Evolutionary conservation across 2,888 invertebrate genomes (phyloP).

Genomic region (Thymelicus acteon): DNA sequence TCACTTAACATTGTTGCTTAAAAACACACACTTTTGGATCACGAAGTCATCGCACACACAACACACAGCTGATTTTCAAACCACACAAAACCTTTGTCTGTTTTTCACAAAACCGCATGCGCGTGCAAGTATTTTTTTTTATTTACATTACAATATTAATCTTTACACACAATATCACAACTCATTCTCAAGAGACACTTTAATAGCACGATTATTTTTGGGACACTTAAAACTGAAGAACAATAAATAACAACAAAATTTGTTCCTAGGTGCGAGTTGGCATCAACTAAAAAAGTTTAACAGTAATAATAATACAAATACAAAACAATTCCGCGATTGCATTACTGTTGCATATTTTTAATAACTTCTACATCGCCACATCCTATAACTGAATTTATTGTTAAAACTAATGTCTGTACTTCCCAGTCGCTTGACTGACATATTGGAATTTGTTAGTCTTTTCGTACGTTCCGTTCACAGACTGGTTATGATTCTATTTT

Average conservation of each 20-base stretch:
- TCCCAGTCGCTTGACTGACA: constrained; percentile 65
- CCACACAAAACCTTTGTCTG: constrained; percentile 86
- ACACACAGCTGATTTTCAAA: constrained; percentile 85
- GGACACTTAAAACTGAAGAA: constrained; percentile 56
- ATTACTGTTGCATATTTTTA: constrained; percentile 54
- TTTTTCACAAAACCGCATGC: constrained; percentile 84
- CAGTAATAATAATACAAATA: constrained; percentile 46
- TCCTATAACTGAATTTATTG: constrained; percentile 56
- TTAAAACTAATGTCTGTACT: constrained; percentile 59
- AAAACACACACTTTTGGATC: constrained; percentile 76
- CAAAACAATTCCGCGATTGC: constrained; percentile 48
- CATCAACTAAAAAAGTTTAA: constrained; percentile 48
- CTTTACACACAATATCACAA: constrained; percentile 56
- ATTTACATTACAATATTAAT: constrained; percentile 79
- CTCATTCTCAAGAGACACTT: constrained; percentile 48
- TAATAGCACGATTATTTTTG: constrained; percentile 54
- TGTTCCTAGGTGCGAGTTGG: constrained; percentile 51
- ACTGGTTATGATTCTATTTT: constrained; percentile 3
- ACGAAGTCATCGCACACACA: constrained; percentile 85
- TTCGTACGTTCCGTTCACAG: constrained; percentile 14
- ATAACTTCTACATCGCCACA: constrained; percentile 55
- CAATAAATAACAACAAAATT: constrained; percentile 71
- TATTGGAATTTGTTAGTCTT: constrained; percentile 60
- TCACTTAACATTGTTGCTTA: constrained; percentile 86
- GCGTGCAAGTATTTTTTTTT: constrained; percentile 83